phyloP scores from a whole-genome alignment of 2,797 vertebrate genomes.

The Sternotherus odoratus region DNA sequence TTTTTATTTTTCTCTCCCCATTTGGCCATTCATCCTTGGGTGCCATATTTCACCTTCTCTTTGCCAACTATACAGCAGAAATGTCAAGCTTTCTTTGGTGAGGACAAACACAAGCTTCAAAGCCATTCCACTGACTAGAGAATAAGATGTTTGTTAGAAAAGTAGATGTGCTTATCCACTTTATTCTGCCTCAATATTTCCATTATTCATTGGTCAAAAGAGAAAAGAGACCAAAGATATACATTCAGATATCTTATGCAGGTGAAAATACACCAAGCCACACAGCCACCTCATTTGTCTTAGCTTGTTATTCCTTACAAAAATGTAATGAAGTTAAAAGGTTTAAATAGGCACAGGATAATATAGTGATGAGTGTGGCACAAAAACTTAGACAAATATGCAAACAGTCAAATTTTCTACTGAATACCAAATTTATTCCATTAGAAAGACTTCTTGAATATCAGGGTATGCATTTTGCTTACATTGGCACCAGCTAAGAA shows the following conservation, averaged over 20 bases:
- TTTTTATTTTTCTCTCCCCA: too few species aligned
- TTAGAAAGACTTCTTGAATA: neutral
- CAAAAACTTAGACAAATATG: neutral
- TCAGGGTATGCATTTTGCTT: neutral
- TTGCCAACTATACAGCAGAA: neutral
- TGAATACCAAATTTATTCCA: neutral
- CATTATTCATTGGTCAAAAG: neutral
- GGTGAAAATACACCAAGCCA: neutral
- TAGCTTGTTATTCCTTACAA: neutral
- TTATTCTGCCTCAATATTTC: neutral
- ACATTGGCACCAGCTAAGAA: neutral
- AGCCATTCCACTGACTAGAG: neutral
- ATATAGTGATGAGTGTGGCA: neutral
- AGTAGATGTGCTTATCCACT: neutral
- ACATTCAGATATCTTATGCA: neutral
- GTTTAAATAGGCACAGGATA: neutral
- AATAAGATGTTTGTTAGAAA: neutral
- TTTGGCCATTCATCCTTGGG: neutral
- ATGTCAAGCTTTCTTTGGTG: rapidly evolving
- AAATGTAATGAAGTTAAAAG: neutral
- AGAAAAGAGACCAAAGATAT: neutral
- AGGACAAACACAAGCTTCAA: neutral
- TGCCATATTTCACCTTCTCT: neutral
- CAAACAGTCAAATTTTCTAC: neutral
- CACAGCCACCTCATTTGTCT: neutral